These are phyloP conservation scores for Sturmia bella DNA, from an alignment of 2,888 invertebrate species.

Conservation along the genomic window DNA sequence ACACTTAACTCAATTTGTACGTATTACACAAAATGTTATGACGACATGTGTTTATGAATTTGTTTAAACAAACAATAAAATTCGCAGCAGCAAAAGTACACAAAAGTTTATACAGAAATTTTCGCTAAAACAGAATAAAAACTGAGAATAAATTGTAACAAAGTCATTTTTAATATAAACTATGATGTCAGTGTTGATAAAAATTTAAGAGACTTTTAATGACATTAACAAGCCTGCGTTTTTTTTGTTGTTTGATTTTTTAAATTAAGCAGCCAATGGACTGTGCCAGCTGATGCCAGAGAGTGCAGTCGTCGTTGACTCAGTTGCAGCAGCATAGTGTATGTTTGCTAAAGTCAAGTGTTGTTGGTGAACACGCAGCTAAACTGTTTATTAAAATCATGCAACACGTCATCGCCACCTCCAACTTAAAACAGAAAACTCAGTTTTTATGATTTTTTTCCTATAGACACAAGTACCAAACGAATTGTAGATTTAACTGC, in stretches of 20 bases:
- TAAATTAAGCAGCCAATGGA: constrained; percentile 60
- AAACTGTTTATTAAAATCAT: constrained; percentile 46
- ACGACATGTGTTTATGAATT: constrained; percentile 63
- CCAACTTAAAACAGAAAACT: constrained; percentile 50
- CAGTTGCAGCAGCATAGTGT: constrained; percentile 16
- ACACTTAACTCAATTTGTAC: constrained; percentile 7
- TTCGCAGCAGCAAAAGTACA: constrained; percentile 30
- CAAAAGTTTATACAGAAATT: constrained; percentile 13
- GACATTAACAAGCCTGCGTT: constrained; percentile 68
- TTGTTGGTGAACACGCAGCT: constrained; percentile 13
- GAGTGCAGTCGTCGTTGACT: constrained; percentile 9
- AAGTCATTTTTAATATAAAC: constrained; percentile 68
- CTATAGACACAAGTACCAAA: constrained; percentile 3
- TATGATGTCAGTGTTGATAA: constrained; percentile 68
- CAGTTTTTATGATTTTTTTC: not conserved
- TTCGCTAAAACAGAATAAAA: constrained; percentile 22
- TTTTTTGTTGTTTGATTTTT: too few relatives aligned
- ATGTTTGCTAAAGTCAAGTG: not conserved
- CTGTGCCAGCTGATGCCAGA: not conserved
- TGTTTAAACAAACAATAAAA: constrained; percentile 52
- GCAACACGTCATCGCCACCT: constrained; percentile 70
- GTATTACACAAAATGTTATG: constrained; percentile 57
- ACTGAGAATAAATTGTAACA: constrained; percentile 62
- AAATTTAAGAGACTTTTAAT: constrained; percentile 49
- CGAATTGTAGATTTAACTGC: constrained; percentile 46